A percentile compares a stretch with the other conserved stretches of the same genome.
phyloP scores from a whole-genome alignment of 1,140 invertebrate genomes.

The Pinna nobilis region DNA sequence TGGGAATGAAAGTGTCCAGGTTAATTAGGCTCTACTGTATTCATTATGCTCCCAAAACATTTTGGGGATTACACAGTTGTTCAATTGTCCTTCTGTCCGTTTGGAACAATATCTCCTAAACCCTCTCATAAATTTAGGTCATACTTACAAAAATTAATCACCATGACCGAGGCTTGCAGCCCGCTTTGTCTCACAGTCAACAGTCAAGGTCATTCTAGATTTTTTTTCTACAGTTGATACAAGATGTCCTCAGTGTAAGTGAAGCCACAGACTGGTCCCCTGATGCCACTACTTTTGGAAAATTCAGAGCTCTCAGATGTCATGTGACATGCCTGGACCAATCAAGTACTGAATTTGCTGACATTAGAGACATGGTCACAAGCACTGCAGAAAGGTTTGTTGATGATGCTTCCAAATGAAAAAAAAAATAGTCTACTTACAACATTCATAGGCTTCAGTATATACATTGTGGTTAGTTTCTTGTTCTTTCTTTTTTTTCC shows the following conservation, averaged over 20 bases:
- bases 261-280: conserved; percentile 67
- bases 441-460: no score
- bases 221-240: conserved; percentile 58
- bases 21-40: no score
- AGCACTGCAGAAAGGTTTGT: conserved; percentile 33
- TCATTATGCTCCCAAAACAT: no score
- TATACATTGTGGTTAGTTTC: no score
- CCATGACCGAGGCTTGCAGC: no score
- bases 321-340: conserved; percentile 49
- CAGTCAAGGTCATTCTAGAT: background rate
- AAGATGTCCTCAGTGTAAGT: conserved; percentile 64
- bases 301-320: conserved; percentile 68
- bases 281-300: conserved; percentile 53
- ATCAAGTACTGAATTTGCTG: conserved; percentile 31
- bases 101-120: no score
- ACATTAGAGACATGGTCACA: conserved; percentile 46
- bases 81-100: background rate
- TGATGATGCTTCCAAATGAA: no score
- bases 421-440: no score
- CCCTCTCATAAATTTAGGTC: no score
- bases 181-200: no score
- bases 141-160: no score
- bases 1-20: no score
- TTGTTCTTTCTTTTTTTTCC: background rate
- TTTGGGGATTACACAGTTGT: background rate